These are phyloP conservation scores for Myotis pilosus DNA, from an alignment of 2,797 vertebrate species.

Conservation along the genomic window DNA sequence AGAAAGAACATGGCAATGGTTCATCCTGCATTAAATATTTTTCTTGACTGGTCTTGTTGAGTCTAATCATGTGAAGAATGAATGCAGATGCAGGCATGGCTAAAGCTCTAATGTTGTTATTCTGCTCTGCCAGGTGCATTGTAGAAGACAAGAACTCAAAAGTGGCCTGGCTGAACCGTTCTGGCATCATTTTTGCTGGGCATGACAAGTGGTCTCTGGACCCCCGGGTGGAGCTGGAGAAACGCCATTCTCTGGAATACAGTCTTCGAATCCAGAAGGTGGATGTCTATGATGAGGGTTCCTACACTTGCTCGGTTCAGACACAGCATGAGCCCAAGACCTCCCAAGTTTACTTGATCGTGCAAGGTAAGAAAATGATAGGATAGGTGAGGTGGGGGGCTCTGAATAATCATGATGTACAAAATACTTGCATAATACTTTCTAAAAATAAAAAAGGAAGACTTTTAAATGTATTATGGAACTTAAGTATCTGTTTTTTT, in stretches of 20 bases:
- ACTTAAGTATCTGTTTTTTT: not conserved
- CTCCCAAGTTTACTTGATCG: slow-evolving; percentile 97
- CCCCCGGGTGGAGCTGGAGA: slow-evolving; percentile 96
- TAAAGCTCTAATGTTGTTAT: slow-evolving; percentile 45
- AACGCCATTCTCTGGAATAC: slow-evolving; percentile 97
- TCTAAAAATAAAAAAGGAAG: not conserved
- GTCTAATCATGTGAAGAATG: not conserved
- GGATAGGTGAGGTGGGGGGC: not conserved
- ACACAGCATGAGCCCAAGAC: slow-evolving; percentile 97
- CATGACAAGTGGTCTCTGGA: slow-evolving; percentile 99
- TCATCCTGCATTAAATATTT: slow-evolving; percentile 31
- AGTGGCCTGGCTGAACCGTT: slow-evolving; percentile 99
- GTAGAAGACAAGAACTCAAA: slow-evolving; percentile 98
- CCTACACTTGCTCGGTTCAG: slow-evolving; percentile 98
- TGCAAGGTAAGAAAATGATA: slow-evolving; percentile 91
- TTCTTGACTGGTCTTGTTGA: slow-evolving; percentile 4
- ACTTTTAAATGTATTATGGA: not conserved
- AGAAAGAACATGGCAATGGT: not conserved
- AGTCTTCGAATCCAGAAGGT: slow-evolving; percentile 99
- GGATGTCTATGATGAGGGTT: slow-evolving; percentile 97
- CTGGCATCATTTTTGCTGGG: slow-evolving; percentile 98
- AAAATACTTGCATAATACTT: not conserved
- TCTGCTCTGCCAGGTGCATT: slow-evolving; percentile 89
- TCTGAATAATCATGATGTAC: not conserved
- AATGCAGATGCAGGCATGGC: not conserved